Percentiles rank a stretch among this genome's conserved stretches.
phyloP scores from a whole-genome alignment of 1,140 invertebrate species.

The Tetraneura akinire region DNA sequence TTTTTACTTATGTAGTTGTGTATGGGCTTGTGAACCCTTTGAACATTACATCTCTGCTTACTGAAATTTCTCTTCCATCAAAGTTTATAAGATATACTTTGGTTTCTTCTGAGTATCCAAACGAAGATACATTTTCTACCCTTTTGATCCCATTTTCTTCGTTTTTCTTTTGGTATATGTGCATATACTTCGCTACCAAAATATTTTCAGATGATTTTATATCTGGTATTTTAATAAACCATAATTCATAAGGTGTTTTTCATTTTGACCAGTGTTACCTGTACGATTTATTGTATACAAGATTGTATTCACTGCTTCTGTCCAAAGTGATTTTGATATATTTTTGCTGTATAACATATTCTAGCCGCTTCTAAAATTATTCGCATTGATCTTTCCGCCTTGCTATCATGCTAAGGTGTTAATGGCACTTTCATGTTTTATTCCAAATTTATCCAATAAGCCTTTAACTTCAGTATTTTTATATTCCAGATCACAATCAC shows the following conservation, averaged over 20 bases:
- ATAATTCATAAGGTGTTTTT: constrained; percentile 56
- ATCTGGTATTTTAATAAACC: constrained; percentile 55
- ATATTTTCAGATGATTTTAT: constrained; percentile 58
- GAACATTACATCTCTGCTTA: constrained; percentile 53
- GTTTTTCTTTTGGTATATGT: constrained; percentile 55
- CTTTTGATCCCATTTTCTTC: constrained; percentile 58
- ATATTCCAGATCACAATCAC: constrained; percentile 61
- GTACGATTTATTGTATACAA: constrained; percentile 56
- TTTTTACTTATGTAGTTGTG: background rate
- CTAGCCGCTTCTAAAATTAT: constrained; percentile 56
- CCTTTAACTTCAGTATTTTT: constrained; percentile 8
- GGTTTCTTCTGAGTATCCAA: constrained; percentile 57
- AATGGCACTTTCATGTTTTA: constrained; percentile 59
- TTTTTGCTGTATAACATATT: constrained; percentile 56
- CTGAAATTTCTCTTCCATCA: constrained; percentile 52
- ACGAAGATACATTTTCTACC: constrained; percentile 53
- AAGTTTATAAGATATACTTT: constrained; percentile 57
- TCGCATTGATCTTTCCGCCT: constrained; percentile 59
- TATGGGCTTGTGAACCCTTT: background rate
- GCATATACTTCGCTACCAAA: constrained; percentile 58
- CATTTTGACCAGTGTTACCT: constrained; percentile 40
- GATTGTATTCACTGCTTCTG: constrained; percentile 56
- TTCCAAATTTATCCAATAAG: constrained; percentile 55
- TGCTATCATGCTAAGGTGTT: constrained; percentile 62
- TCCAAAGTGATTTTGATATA: constrained; percentile 44